These are phyloP conservation scores for Mimachlamys varia DNA, from an alignment of 2,888 invertebrate genomes.

Conservation along the genomic window DNA sequence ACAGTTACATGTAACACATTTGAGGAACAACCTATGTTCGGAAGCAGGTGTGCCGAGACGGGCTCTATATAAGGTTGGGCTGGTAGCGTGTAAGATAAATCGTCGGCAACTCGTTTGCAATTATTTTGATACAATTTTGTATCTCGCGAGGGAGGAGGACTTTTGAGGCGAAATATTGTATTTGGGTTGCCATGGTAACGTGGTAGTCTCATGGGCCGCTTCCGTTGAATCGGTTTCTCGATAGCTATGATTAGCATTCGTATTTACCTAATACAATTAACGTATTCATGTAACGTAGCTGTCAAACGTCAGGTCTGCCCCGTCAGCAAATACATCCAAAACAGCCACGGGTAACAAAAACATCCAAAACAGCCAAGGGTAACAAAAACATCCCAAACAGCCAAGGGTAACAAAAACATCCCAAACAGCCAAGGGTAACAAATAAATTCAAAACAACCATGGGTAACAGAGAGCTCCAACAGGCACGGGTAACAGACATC, in stretches of 20 bases:
- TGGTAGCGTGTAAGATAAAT: not conserved
- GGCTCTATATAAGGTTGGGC: not conserved
- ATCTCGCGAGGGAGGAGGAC: not conserved
- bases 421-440: not conserved
- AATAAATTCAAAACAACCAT: not conserved
- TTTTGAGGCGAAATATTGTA: conserved; percentile 6
- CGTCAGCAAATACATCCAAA: not conserved
- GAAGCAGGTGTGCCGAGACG: not conserved
- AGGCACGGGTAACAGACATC: no score
- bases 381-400: not conserved
- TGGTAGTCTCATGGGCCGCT: not conserved
- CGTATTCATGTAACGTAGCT: not conserved
- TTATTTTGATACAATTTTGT: not conserved
- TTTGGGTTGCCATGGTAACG: conserved; percentile 7
- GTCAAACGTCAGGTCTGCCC: not conserved
- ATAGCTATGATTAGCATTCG: not conserved
- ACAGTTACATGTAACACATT: not conserved
- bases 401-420: not conserved
- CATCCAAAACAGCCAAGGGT: not conserved
- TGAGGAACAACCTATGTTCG: not conserved
- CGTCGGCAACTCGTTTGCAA: not conserved
- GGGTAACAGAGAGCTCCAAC: no score
- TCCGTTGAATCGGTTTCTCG: not conserved
- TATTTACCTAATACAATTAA: not conserved
- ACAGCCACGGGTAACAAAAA: not conserved